Evolutionary conservation across 2,797 vertebrate species (phyloP).

Genomic region (Peromyscus aztecus): DNA sequence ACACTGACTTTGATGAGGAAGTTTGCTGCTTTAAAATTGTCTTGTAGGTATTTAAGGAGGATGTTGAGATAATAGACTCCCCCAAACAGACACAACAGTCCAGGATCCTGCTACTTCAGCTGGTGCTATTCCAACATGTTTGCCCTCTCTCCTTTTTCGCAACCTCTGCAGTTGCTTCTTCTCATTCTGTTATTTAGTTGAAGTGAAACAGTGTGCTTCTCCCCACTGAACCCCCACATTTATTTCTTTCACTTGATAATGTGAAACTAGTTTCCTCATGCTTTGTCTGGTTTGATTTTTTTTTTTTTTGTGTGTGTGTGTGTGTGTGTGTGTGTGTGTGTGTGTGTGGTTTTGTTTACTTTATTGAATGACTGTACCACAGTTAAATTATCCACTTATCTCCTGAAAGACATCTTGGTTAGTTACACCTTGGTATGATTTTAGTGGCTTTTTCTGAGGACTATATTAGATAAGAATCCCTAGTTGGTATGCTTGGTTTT

Average conservation of each 20-base stretch:
- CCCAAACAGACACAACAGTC: fast-evolving
- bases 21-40: neutral
- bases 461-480: neutral
- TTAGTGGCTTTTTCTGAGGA: neutral
- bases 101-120: neutral
- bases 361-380: neutral
- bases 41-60: neutral
- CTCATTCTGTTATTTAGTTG: neutral
- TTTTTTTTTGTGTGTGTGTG: neutral
- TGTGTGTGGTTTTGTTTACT: neutral
- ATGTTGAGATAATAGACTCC: neutral
- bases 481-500: neutral
- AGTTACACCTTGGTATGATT: neutral
- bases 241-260: neutral
- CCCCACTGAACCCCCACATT: neutral
- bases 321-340: neutral
- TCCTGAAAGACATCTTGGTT: too few species aligned
- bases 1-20: neutral
- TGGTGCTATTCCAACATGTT: fast-evolving
- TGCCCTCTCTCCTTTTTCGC: neutral
- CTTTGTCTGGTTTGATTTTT: neutral
- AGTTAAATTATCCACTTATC: neutral
- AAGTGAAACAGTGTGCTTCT: fast-evolving
- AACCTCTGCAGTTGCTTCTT: neutral
- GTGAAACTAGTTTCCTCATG: neutral